A percentile compares a stretch with the other conserved stretches of the same genome.
Conservation (phyloP, 2,888 invertebrate genomes). For the Danaus chrysippus region DNA sequence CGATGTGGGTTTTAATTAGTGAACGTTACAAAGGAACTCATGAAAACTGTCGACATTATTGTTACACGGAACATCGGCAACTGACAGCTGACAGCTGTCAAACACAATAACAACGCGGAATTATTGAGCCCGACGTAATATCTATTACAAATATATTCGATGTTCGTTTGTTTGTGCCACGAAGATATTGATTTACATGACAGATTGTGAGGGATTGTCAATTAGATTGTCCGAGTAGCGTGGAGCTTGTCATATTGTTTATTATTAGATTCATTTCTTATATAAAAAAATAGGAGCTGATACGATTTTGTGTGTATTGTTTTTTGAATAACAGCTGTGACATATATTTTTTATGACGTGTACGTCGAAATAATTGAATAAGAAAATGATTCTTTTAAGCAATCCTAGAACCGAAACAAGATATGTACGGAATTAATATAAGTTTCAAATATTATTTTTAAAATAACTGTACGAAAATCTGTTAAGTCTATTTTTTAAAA, state of each 20-base stretch:
- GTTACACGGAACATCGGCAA: constrained; percentile 49
- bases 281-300: no score
- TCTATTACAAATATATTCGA: constrained; percentile 1
- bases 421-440: no score
- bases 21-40: no score
- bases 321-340: background rate
- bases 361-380: no score
- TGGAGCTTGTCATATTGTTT: background rate
- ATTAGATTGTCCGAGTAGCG: background rate
- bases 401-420: no score
- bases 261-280: background rate
- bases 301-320: background rate
- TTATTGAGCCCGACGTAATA: constrained; percentile 1
- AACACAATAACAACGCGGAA: constrained; percentile 38
- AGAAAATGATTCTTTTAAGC: background rate
- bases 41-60: constrained; percentile 21
- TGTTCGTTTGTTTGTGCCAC: constrained; percentile 1
- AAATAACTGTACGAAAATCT: no score
- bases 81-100: constrained; percentile 61
- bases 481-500: no score
- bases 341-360: background rate
- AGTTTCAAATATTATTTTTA: no score
- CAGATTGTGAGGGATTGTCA: background rate
- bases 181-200: background rate
- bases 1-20: no score